phyloP scores from a whole-genome alignment of 2,888 invertebrate species.

The Ethmia dodecea region DNA sequence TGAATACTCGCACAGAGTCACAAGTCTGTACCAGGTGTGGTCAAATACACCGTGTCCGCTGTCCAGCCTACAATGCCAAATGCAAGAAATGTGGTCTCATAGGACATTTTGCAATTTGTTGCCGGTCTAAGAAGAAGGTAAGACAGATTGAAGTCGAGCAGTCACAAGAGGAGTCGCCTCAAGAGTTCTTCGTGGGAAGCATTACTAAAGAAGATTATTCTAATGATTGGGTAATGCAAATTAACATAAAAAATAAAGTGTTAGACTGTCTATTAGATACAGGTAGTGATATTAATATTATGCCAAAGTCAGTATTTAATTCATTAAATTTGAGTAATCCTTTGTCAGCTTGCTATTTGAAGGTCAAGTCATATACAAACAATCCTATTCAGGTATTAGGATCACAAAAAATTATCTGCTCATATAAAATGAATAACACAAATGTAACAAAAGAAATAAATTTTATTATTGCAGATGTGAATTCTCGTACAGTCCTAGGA shows the following conservation, averaged over 20 bases:
- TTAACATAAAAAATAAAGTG: not conserved
- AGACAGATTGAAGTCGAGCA: not conserved
- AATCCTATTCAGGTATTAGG: slow-evolving; percentile 3
- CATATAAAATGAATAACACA: not conserved
- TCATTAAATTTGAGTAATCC: not conserved
- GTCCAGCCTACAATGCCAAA: too few species aligned
- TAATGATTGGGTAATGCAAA: not conserved
- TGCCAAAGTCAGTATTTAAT: not conserved
- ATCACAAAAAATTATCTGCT: not conserved
- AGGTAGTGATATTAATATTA: not conserved
- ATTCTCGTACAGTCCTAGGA: slow-evolving; percentile 16
- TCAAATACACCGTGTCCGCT: too few species aligned
- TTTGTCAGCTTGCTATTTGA: not conserved
- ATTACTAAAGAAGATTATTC: not conserved
- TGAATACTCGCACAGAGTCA: too few species aligned
- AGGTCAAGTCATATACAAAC: not conserved
- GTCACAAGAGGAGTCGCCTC: not conserved
- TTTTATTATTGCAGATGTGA: slow-evolving; percentile 13
- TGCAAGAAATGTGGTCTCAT: too few species aligned
- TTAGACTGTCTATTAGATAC: not conserved
- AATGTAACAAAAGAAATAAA: not conserved
- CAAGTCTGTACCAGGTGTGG: too few species aligned
- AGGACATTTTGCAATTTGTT: not conserved
- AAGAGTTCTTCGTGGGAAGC: not conserved
- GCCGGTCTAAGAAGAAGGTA: not conserved